These are phyloP conservation scores for Ptychochromis oligacanthus DNA, from an alignment of 2,113 vertebrate species.

Conservation along the genomic window DNA sequence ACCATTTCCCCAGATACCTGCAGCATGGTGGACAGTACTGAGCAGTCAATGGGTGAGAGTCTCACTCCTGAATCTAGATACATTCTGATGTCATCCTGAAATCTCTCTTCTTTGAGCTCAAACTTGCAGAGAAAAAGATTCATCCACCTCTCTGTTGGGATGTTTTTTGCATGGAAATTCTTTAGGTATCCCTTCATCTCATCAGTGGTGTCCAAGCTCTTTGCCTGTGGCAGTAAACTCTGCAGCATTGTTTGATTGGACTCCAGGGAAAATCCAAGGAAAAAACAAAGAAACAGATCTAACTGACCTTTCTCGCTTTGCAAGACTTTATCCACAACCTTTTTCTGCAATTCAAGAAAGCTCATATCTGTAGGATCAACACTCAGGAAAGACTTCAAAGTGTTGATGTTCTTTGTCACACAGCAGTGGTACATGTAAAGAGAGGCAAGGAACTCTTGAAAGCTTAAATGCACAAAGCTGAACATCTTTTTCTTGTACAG, in stretches of 20 bases:
- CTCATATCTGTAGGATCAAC: neutral
- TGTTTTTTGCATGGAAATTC: neutral
- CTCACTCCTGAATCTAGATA: neutral
- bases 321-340: conserved; percentile 16
- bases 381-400: conserved; percentile 8
- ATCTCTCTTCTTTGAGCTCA: neutral
- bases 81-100: conserved; percentile 14
- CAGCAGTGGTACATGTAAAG: conserved; percentile 3
- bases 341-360: conserved; percentile 14
- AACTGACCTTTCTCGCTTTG: conserved; percentile 2
- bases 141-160: neutral
- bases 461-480: conserved; percentile 32
- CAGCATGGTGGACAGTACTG: conserved; percentile 2
- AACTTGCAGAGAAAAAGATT: conserved; percentile 33
- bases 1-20: neutral
- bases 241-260: conserved; percentile 13
- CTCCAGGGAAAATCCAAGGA: conserved; percentile 15
- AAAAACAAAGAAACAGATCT: conserved; percentile 29
- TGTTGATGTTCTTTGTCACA: neutral
- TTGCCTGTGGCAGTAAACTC: neutral
- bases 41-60: neutral
- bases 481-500: conserved; percentile 22
- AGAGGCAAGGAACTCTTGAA: conserved; percentile 27
- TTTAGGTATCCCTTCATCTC: conserved; percentile 5
- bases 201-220: neutral